Evolutionary conservation across 2,113 vertebrate species (phyloP), one percentile per base, ranked within the genome.

Genomic region (Syrmaticus mikado): DNA sequence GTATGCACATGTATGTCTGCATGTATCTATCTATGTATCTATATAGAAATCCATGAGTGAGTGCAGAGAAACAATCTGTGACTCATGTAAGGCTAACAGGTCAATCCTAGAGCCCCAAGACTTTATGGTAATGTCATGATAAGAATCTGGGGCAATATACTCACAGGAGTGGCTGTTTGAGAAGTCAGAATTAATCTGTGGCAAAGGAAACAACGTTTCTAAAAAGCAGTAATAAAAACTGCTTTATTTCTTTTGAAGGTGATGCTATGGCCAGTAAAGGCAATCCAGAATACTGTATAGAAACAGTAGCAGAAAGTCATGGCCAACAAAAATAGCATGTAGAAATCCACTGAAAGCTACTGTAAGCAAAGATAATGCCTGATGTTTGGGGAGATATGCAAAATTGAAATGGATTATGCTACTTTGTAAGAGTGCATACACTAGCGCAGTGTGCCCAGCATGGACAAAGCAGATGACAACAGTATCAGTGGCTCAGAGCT

Each of bases 331-430:
- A 65, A 65, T 10, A 73, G 43, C 62, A 17, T 11, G 32, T 15
- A 68, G 32, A 58, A 22, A 45, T 30, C 27, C 34, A 46, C 34
- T 65, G 67, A 85, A 91, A 94, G 75, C 12, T 36, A 76, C 14
- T 38, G 40, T 68, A 79, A 87, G 71, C 43, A 87, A 72, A 82
- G 58, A 57, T 82, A 87, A 82, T 50, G 12, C 13, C 32, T 89
- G 57, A 87, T 89, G 64, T 57, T 93, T 72, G 67, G 28, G 48
- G 85, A 94, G 75, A 82, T 76, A 89, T 76, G 71, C 52, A 79
- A 74, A 93, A 58, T 4, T 60, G 46, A 60, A 91, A 89, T n/a
- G 16, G 48, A 24, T 91, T 82, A 22, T 30, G 25, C 43, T 65
- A 65, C 75, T 76, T 67, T 79, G 28, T 28, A 68, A 65, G 66